Conservation (phyloP, 2,113 vertebrate species). For the Lagenorhynchus albirostris region DNA sequence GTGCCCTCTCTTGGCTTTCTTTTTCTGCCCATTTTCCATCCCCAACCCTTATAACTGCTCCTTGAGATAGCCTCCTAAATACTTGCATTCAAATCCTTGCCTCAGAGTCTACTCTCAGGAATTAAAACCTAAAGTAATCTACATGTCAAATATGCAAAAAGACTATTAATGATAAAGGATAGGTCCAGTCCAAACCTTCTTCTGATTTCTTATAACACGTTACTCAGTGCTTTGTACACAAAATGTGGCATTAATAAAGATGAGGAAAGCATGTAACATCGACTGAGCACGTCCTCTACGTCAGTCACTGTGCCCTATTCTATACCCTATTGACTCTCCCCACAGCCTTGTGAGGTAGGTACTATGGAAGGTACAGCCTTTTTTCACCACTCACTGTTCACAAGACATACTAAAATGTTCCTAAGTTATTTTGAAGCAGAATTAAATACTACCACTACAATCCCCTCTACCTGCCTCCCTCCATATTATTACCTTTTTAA, state of each 20-base stretch:
- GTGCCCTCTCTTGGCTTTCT: not conserved
- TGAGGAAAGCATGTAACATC: not conserved
- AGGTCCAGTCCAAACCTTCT: not conserved
- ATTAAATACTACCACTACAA: not conserved
- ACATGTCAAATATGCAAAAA: constrained; percentile 10
- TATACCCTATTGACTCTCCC: not conserved
- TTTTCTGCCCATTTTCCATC: not conserved
- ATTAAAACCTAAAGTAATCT: not conserved
- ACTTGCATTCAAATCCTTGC: not conserved
- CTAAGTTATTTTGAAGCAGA: not conserved
- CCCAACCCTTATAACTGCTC: not conserved
- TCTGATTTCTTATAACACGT: not conserved
- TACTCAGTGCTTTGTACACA: not conserved
- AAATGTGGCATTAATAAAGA: not conserved
- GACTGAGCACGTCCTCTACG: not conserved
- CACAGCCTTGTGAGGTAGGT: not conserved
- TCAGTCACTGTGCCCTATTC: not conserved
- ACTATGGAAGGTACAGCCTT: not conserved
- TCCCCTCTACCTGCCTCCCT: not conserved
- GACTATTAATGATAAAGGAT: not conserved
- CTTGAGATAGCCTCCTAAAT: not conserved
- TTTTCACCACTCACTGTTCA: not conserved
- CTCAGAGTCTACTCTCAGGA: not conserved
- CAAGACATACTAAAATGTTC: not conserved
- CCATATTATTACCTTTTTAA: not conserved